Conservation (phyloP, 2,888 invertebrate species). For the Mimas tiliae region DNA sequence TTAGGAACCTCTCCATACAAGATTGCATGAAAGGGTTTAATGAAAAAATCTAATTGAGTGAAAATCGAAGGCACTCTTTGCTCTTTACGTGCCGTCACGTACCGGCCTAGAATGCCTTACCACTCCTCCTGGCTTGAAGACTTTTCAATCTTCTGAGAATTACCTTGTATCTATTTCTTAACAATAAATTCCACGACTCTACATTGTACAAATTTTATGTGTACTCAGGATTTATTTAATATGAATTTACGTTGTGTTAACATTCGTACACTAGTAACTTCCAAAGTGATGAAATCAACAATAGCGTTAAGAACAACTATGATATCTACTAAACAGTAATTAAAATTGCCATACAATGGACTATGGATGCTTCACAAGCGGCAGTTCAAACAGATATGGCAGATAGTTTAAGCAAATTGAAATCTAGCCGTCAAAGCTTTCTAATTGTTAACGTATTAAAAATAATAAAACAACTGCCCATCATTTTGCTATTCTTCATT, state of each 20-base stretch:
- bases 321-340: neutral
- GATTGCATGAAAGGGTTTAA: conserved; percentile 18
- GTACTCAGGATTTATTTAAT: too few species aligned
- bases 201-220: neutral
- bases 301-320: too few species aligned
- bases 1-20: conserved; percentile 22
- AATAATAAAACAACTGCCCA: neutral
- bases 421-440: neutral
- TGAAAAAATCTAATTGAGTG: conserved; percentile 19
- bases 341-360: neutral
- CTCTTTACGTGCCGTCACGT: conserved; percentile 7
- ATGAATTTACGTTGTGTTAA: too few species aligned
- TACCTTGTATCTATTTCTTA: neutral
- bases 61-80: conserved; percentile 1
- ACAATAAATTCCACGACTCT: neutral
- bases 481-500: conserved; percentile 1
- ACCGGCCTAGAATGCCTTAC: conserved; percentile 2
- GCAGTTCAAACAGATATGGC: conserved; percentile 3
- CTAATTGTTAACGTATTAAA: conserved; percentile 21
- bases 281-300: too few species aligned
- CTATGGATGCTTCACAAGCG: neutral
- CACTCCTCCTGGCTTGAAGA: neutral
- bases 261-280: too few species aligned
- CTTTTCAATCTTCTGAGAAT: neutral
- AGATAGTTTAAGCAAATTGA: conserved; percentile 13